Conservation (phyloP, 1,140 invertebrate genomes). For the Drosophila aff. region DNA sequence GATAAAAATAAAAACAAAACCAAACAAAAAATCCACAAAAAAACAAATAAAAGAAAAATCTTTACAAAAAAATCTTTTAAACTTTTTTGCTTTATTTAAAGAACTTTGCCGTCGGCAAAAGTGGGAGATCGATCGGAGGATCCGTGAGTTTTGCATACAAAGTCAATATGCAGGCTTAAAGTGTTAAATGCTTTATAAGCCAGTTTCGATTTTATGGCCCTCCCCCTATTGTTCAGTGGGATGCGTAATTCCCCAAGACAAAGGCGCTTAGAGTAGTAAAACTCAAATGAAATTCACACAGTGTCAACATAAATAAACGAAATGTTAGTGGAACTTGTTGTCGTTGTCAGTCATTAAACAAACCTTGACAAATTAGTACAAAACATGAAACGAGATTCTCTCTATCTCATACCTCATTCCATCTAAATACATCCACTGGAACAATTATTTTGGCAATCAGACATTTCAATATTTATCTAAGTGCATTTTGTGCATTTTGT, state of each 20-base stretch:
- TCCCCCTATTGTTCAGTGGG: constrained; percentile 9
- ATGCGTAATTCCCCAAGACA: constrained; percentile 32
- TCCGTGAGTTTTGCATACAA: constrained; percentile 14
- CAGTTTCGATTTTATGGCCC: constrained; percentile 35
- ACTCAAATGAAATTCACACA: constrained; percentile 32
- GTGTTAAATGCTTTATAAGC: constrained; percentile 15
- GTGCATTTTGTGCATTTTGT: constrained; percentile 50
- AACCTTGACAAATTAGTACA: constrained; percentile 43
- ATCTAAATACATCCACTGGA: background rate
- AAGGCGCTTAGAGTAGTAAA: constrained; percentile 38
- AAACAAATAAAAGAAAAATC: constrained; percentile 83
- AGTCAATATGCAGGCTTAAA: constrained; percentile 17
- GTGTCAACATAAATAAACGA: constrained; percentile 37
- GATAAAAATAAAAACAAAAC: constrained; percentile 60
- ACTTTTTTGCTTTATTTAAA: constrained; percentile 28
- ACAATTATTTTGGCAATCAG: constrained; percentile 10
- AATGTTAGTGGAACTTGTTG: constrained; percentile 11
- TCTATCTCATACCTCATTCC: background rate
- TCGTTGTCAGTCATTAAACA: constrained; percentile 17
- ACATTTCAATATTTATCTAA: constrained; percentile 46
- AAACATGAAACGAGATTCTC: constrained; percentile 14
- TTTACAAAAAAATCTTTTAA: constrained; percentile 73
- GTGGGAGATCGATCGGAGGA: background rate
- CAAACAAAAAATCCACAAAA: constrained; percentile 62
- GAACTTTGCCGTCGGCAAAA: constrained; percentile 55